A percentile compares a stretch with the other conserved stretches of the same genome.
Evolutionary conservation across 2,113 vertebrate species (phyloP).

Genomic region (Thamnaconus septentrionalis): DNA sequence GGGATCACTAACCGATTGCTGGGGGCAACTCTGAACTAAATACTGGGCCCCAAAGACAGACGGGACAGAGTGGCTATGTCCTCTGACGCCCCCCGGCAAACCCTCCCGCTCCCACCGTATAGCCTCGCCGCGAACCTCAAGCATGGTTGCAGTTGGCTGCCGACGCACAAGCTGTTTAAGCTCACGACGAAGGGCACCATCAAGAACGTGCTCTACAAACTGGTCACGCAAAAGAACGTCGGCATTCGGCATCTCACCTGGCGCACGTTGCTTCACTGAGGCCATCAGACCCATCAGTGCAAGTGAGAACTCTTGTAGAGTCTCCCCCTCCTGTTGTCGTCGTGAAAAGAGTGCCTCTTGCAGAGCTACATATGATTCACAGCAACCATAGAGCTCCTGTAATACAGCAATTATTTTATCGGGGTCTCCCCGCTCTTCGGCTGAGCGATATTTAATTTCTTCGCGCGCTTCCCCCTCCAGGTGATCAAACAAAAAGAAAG

Average conservation of each 20-base stretch:
- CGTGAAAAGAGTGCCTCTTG: constrained; percentile 6
- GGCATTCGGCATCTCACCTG: neutral
- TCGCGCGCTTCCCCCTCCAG: neutral
- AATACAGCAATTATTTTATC: neutral
- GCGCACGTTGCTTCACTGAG: neutral
- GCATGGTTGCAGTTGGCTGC: neutral
- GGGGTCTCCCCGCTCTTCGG: neutral
- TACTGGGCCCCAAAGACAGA: neutral
- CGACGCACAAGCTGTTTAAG: neutral
- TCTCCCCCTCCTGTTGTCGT: constrained; percentile 4
- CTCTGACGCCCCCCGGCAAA: neutral
- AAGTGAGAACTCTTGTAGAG: neutral
- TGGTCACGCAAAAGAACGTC: neutral
- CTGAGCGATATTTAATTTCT: neutral
- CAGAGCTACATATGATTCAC: neutral
- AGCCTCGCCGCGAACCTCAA: neutral
- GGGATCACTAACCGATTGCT: neutral
- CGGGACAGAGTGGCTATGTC: neutral
- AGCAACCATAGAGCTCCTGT: constrained; percentile 1
- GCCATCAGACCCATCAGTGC: constrained; percentile 1
- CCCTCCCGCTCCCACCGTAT: constrained; percentile 6
- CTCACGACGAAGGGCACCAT: neutral
- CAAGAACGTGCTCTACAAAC: neutral
- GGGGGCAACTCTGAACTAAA: neutral
- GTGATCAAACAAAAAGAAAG: constrained; percentile 12